Conservation (phyloP, 2,113 vertebrate genomes). For the Arenaria interpres region DNA sequence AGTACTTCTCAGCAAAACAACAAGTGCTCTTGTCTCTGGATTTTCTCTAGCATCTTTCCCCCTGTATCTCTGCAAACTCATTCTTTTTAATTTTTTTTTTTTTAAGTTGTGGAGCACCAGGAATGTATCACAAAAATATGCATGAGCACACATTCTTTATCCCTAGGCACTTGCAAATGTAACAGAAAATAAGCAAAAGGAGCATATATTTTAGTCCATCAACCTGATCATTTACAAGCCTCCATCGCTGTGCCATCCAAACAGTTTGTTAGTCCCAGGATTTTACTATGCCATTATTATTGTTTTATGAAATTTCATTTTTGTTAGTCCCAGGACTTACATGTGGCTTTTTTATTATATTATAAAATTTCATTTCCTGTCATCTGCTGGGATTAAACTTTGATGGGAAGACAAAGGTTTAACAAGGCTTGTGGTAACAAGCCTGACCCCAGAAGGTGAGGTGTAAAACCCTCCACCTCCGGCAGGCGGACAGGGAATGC, state of each 20-base stretch:
- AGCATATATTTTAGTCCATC: neutral
- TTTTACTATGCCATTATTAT: neutral
- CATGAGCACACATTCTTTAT: neutral
- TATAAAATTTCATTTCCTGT: slow-evolving; percentile 40
- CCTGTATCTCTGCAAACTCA: neutral
- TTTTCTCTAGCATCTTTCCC: neutral
- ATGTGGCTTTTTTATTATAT: neutral
- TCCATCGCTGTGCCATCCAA: neutral
- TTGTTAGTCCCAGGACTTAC: neutral
- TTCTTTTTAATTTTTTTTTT: neutral
- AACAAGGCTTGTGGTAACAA: neutral
- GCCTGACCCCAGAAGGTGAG: neutral
- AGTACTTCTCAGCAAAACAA: neutral
- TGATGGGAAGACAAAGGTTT: neutral
- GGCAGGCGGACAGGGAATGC: rapidly evolving
- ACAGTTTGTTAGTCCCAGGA: neutral
- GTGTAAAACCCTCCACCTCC: neutral
- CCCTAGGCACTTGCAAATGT: neutral
- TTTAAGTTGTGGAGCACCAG: neutral
- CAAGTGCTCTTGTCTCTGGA: neutral
- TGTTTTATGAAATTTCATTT: neutral
- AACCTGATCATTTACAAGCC: neutral
- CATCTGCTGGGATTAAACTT: neutral
- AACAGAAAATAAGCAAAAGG: neutral
- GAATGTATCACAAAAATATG: neutral